phyloP scores from a whole-genome alignment of 1,140 invertebrate genomes.

The Anadara kagoshimensis region DNA sequence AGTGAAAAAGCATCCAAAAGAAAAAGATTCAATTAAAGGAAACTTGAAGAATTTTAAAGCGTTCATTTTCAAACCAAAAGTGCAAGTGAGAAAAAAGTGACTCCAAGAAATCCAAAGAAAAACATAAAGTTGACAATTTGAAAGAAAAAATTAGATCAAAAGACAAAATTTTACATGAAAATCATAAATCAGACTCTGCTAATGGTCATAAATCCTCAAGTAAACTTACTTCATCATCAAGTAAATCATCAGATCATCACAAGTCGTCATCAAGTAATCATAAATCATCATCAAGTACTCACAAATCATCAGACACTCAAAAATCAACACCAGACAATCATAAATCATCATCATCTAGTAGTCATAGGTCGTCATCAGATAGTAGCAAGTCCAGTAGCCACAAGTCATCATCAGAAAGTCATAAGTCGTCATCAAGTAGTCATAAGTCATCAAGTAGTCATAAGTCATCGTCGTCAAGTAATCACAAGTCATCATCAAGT shows the following conservation, averaged over 20 bases:
- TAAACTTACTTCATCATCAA: not conserved
- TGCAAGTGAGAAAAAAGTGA: conserved; percentile 6
- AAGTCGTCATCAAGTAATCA: not conserved
- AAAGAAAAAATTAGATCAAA: not conserved
- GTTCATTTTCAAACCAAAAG: no score
- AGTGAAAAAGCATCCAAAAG: not conserved
- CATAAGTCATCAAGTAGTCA: conserved; percentile 7
- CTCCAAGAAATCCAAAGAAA: conserved; percentile 24
- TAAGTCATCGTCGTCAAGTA: conserved; percentile 7
- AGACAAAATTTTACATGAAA: not conserved
- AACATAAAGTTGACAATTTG: not conserved
- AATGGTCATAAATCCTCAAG: not conserved
- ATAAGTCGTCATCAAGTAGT: not conserved
- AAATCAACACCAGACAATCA: not conserved
- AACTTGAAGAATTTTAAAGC: no score
- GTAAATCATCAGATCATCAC: not conserved
- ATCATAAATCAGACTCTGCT: not conserved
- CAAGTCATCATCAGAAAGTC: not conserved
- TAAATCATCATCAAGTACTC: conserved; percentile 2
- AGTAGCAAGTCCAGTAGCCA: no score
- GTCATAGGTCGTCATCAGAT: not conserved
- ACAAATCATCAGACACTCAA: conserved; percentile 16
- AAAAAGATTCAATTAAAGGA: conserved; percentile 1
- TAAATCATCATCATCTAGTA: not conserved
- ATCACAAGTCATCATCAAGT: not conserved